Percentiles rank a stretch among this genome's conserved stretches.
phyloP scores from a whole-genome alignment of 2,797 vertebrate genomes.

The Cirrhinus molitorella region DNA sequence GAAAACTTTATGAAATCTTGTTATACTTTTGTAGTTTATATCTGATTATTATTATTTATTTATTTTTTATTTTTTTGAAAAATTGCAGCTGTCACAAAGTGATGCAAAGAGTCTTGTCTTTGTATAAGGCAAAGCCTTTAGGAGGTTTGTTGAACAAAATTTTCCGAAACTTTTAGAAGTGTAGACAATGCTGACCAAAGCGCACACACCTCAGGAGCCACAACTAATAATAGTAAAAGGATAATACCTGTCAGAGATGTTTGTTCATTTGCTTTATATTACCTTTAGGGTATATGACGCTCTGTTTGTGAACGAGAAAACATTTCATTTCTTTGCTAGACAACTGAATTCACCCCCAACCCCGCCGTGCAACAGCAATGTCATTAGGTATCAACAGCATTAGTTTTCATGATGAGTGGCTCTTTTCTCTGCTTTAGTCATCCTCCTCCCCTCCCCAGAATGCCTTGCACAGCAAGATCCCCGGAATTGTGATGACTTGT shows the following conservation, averaged over 20 bases:
- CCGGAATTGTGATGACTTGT: conserved; percentile 63
- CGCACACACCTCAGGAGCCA: conserved; percentile 11
- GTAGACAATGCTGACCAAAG: conserved; percentile 26
- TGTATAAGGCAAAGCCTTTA: neutral
- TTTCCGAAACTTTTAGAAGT: neutral
- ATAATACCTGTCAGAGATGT: conserved; percentile 41
- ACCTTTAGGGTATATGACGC: conserved; percentile 31
- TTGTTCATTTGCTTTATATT: conserved; percentile 43
- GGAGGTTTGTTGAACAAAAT: neutral
- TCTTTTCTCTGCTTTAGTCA: conserved; percentile 59
- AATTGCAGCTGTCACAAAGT: neutral
- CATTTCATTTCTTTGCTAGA: conserved; percentile 46
- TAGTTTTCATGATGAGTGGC: conserved; percentile 36
- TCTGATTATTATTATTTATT: no score
- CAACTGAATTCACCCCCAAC: conserved; percentile 37
- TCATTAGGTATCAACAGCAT: conserved; percentile 44
- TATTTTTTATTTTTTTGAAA: neutral
- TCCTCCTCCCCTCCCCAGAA: conserved; percentile 61
- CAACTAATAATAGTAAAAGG: conserved; percentile 31
- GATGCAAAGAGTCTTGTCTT: neutral
- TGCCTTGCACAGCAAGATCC: conserved; percentile 50
- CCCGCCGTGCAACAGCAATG: conserved; percentile 21
- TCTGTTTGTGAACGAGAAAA: conserved; percentile 36
- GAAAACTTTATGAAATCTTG: neutral
- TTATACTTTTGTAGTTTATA: neutral